These are phyloP conservation scores for Drosophila sordidula DNA, from an alignment of 2,888 invertebrate genomes.

Conservation along the genomic window DNA sequence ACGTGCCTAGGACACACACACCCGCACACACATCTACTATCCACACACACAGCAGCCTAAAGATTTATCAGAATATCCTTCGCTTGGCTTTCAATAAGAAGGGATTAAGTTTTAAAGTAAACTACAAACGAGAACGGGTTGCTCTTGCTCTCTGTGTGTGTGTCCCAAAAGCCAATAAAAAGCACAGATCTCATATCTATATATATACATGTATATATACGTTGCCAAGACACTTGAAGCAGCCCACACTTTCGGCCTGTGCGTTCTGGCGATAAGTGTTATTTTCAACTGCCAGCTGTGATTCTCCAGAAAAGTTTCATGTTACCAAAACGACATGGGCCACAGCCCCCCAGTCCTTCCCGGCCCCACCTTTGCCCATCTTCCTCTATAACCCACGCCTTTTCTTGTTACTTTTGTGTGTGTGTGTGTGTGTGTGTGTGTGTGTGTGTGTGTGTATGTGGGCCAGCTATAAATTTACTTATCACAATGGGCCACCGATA, in stretches of 20 bases:
- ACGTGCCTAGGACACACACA: conserved; percentile 49
- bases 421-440: conserved; percentile 16
- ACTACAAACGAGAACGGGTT: conserved; percentile 69
- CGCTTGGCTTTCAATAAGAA: conserved; percentile 72
- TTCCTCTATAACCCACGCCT: conserved; percentile 14
- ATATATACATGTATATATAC: conserved; percentile 13
- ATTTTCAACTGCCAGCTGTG: conserved; percentile 78
- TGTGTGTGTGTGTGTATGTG: conserved; percentile 20
- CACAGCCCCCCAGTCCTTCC: conserved; percentile 1
- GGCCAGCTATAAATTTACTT: conserved; percentile 65
- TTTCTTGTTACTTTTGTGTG: conserved; percentile 25
- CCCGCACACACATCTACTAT: conserved; percentile 17
- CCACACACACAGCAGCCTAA: conserved; percentile 29
- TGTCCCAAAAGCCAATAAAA: conserved; percentile 67
- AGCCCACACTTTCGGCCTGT: conserved; percentile 13
- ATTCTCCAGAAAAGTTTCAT: conserved; percentile 73
- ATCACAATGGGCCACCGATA: conserved; percentile 57
- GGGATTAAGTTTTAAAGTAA: conserved; percentile 77
- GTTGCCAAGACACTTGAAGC: conserved; percentile 21
- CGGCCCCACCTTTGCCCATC: neutral
- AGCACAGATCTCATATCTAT: conserved; percentile 69
- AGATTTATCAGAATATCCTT: conserved; percentile 48
- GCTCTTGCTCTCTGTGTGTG: conserved; percentile 15
- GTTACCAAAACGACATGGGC: conserved; percentile 61
- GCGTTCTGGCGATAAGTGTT: conserved; percentile 68